Evolutionary conservation across 2,113 vertebrate species (phyloP).

Genomic region (Excalfactoria chinensis): DNA sequence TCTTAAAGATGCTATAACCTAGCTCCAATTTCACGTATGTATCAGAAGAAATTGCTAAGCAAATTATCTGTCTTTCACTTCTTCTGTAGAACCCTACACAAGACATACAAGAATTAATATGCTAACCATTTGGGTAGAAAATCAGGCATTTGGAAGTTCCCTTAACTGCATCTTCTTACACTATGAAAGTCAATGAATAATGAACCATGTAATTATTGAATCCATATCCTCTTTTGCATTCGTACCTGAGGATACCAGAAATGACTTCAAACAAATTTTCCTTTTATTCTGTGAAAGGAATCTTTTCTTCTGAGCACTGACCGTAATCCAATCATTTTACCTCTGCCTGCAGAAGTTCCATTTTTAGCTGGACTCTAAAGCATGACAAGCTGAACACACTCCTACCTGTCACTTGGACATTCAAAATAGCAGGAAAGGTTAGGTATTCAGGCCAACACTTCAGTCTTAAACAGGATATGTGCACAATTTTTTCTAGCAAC

Average conservation of each 20-base stretch:
- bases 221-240: background rate
- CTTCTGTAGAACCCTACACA: background rate
- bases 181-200: background rate
- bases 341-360: background rate
- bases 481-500: background rate
- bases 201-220: background rate
- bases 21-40: background rate
- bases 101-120: background rate
- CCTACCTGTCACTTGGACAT: background rate
- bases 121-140: background rate
- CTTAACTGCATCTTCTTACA: background rate
- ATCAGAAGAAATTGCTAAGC: background rate
- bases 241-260: background rate
- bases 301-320: fast-evolving
- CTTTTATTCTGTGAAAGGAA: background rate
- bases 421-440: background rate
- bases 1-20: background rate
- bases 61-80: background rate
- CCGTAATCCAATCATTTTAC: background rate
- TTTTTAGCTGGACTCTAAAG: background rate
- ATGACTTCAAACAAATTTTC: background rate
- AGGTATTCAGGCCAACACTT: background rate
- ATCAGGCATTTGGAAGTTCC: background rate
- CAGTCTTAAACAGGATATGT: background rate
- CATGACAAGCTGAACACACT: background rate